Percentiles rank a stretch among this genome's conserved stretches.
Evolutionary conservation across 2,113 vertebrate genomes (phyloP).

Genomic region (Labeo catla): DNA sequence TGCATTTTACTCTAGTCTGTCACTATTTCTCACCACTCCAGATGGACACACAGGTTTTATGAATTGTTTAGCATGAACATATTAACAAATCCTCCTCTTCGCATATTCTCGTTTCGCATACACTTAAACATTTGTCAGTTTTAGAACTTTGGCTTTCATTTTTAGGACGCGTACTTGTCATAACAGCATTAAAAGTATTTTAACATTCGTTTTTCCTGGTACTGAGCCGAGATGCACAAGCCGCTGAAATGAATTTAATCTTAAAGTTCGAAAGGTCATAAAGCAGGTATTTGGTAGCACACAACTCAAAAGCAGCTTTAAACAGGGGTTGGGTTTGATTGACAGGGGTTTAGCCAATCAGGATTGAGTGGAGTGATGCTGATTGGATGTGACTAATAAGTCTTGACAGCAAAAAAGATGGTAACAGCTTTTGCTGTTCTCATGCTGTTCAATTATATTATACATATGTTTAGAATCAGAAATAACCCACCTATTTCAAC

Average conservation of each 20-base stretch:
- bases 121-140: conserved; percentile 18
- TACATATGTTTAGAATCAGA: background rate
- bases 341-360: conserved; percentile 23
- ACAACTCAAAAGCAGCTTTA: conserved; percentile 15
- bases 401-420: background rate
- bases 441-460: background rate
- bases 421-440: background rate
- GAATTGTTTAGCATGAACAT: conserved; percentile 3
- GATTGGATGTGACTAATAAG: conserved; percentile 16
- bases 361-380: background rate
- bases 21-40: conserved; percentile 4
- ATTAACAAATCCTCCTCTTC: background rate
- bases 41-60: conserved; percentile 25
- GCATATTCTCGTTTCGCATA: background rate
- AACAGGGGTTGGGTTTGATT: background rate
- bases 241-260: conserved; percentile 3
- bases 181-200: background rate
- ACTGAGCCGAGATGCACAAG: background rate
- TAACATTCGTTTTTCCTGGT: conserved; percentile 4
- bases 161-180: background rate
- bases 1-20: background rate
- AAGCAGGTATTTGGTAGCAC: background rate
- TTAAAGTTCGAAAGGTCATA: conserved; percentile 26
- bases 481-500: background rate
- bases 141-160: background rate